These are phyloP conservation scores for Gopherus evgoodei DNA, from an alignment of 2,113 vertebrate genomes.

Conservation along the genomic window DNA sequence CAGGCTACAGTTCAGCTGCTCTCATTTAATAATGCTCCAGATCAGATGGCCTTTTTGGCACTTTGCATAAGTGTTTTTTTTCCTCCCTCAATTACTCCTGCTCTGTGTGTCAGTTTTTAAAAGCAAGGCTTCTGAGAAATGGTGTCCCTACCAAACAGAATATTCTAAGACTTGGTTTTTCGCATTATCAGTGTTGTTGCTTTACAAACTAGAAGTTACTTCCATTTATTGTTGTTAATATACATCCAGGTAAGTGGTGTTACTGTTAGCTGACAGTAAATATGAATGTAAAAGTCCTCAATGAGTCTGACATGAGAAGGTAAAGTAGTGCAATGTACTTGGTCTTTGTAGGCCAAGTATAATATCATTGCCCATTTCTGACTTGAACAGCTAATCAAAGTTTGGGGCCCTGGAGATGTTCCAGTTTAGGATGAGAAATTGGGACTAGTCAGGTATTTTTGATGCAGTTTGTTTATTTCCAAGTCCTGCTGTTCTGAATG, in stretches of 20 bases:
- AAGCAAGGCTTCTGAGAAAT: background rate
- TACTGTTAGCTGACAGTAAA: background rate
- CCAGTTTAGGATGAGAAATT: background rate
- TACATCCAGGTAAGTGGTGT: background rate
- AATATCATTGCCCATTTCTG: background rate
- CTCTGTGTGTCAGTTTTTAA: fast-evolving
- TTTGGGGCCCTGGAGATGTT: background rate
- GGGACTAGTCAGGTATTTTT: background rate
- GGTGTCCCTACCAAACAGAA: background rate
- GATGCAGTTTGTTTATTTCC: background rate
- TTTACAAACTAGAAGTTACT: background rate
- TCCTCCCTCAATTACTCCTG: background rate
- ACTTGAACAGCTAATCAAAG: background rate
- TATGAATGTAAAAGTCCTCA: background rate
- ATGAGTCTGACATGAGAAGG: constrained; percentile 10
- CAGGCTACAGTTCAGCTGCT: background rate
- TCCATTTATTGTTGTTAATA: background rate
- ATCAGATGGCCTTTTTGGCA: background rate
- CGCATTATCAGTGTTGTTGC: background rate
- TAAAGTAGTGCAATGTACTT: background rate
- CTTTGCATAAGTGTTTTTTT: background rate
- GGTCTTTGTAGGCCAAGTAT: background rate
- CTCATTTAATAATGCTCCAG: background rate
- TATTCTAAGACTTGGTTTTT: background rate
- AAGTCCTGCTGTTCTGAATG: background rate